Conservation (phyloP, 30 jellyfish, hydroid and myxozoan genomes). For the Pelagia noctiluca region DNA sequence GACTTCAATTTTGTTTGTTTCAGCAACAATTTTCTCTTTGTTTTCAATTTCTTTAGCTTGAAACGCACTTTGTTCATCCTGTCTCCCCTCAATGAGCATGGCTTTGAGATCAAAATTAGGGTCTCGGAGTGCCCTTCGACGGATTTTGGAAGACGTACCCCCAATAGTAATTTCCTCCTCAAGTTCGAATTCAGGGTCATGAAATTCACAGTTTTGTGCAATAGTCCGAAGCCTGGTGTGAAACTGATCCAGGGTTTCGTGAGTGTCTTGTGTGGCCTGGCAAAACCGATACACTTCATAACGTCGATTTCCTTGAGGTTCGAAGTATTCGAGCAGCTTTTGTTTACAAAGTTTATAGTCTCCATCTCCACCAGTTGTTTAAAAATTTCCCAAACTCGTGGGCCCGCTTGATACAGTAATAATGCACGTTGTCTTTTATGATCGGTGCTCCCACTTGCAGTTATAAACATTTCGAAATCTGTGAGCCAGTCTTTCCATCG, state of each 20-base stretch:
- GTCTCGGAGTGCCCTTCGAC: background rate
- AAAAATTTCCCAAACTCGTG: constrained; percentile 15
- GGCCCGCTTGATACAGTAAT: constrained; percentile 24
- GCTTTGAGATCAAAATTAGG: background rate
- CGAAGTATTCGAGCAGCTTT: constrained; percentile 22
- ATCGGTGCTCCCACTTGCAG: constrained; percentile 10
- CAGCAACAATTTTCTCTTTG: background rate
- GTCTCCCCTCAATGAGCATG: background rate
- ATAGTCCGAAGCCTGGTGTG: background rate
- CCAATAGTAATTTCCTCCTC: background rate
- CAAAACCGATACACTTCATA: constrained; percentile 23
- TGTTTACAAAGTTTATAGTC: background rate
- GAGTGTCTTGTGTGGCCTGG: background rate
- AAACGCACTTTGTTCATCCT: background rate
- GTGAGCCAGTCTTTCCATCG: constrained; percentile 25
- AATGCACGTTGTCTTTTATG: constrained; percentile 18
- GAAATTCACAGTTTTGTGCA: constrained; percentile 1
- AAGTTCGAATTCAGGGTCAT: background rate
- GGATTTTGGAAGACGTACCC: background rate
- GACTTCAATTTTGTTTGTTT: background rate
- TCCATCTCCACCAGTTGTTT: constrained; percentile 19
- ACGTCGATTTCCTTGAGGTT: constrained; percentile 13
- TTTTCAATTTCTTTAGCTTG: constrained; percentile 4
- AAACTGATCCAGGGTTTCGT: constrained; percentile 16
- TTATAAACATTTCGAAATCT: constrained; percentile 13